A percentile compares a stretch with the other conserved stretches of the same genome.
Conservation (phyloP, 92 coral and sea anemone genomes). For the Scolanthus callimorphus region DNA sequence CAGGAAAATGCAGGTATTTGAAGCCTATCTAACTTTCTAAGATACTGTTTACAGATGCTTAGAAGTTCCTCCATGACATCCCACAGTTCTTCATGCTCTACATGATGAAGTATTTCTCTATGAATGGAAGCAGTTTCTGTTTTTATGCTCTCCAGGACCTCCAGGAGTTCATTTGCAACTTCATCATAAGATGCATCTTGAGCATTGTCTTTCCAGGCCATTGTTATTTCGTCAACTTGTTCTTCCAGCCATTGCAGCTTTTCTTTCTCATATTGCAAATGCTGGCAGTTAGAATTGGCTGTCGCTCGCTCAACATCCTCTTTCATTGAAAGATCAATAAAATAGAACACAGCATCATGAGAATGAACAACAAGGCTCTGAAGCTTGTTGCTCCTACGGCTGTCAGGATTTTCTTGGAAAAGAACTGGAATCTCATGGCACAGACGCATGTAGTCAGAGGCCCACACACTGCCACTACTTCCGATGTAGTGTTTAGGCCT, state of each 20-base stretch:
- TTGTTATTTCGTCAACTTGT: constrained; percentile 4
- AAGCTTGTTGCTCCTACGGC: constrained; percentile 6
- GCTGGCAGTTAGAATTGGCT: constrained; percentile 41
- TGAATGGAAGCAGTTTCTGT: not conserved
- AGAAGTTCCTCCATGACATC: constrained; percentile 26
- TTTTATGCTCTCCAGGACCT: not conserved
- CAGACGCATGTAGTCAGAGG: constrained; percentile 25
- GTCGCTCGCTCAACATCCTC: constrained; percentile 32
- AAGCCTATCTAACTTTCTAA: not conserved
- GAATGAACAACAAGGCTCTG: constrained; percentile 26
- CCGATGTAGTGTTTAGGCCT: constrained; percentile 44
- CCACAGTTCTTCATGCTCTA: constrained; percentile 18
- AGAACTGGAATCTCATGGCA: constrained; percentile 18
- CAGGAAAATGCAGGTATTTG: not conserved
- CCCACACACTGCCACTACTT: constrained; percentile 32
- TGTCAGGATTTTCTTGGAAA: constrained; percentile 10
- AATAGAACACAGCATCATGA: constrained; percentile 29
- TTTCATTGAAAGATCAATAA: constrained; percentile 26
- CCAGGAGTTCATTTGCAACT: constrained; percentile 6
- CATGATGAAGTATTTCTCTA: not conserved
- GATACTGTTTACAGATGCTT: constrained; percentile 1
- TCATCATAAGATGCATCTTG: not conserved
- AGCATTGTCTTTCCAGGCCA: not conserved
- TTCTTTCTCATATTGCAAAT: constrained; percentile 21
- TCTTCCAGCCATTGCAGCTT: constrained; percentile 40